These are phyloP conservation scores for Cyrtonyx montezumae DNA, from an alignment of 2,113 vertebrate genomes.

Conservation along the genomic window DNA sequence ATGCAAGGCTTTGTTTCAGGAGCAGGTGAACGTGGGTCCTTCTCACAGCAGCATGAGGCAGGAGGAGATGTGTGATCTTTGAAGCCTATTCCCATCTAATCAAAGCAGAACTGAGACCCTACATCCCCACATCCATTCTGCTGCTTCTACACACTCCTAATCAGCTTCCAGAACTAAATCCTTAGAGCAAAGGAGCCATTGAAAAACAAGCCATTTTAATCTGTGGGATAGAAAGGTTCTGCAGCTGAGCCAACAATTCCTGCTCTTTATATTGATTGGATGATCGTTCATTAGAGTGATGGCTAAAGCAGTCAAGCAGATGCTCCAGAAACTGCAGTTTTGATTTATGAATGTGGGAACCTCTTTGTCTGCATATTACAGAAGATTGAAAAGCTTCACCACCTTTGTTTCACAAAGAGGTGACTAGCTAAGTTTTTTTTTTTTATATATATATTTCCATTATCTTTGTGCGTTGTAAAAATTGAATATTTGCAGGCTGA, in stretches of 20 bases:
- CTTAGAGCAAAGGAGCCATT: not conserved
- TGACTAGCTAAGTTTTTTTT: not conserved
- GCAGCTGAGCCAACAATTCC: not conserved
- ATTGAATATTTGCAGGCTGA: not conserved
- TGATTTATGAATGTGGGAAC: not conserved
- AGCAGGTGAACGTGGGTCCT: not conserved
- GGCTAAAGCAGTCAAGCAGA: not conserved
- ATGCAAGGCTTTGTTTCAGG: not conserved
- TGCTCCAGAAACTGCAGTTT: not conserved
- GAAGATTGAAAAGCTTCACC: not conserved
- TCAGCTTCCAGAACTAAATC: not conserved
- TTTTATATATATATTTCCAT: not conserved
- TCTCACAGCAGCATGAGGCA: not conserved
- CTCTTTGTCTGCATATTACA: not conserved
- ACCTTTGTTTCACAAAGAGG: not conserved
- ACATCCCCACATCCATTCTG: not conserved
- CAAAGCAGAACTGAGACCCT: not conserved
- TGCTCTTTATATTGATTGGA: not conserved
- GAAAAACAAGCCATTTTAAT: conserved; percentile 9
- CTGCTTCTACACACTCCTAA: not conserved
- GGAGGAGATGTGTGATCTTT: not conserved
- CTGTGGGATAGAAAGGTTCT: not conserved
- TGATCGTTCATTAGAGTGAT: not conserved
- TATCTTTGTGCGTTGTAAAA: not conserved
- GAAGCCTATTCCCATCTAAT: rapidly evolving